phyloP scores from a whole-genome alignment of 2,797 vertebrate species.

The Fundulus diaphanus region DNA sequence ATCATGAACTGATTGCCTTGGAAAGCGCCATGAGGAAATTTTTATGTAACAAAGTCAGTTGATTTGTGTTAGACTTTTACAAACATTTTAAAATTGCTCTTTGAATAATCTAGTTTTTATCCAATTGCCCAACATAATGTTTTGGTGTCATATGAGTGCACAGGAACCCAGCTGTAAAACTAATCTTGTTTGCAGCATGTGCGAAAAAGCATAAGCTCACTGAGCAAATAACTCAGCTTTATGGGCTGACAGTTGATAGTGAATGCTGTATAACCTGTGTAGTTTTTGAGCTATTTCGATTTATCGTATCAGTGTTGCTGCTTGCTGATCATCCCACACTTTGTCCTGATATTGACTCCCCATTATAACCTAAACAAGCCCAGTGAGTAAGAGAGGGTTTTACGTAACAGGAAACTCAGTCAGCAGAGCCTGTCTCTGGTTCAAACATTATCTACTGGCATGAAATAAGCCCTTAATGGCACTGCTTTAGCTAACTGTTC shows the following conservation, averaged over 20 bases:
- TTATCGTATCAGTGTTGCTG: constrained; percentile 19
- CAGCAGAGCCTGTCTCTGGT: constrained; percentile 17
- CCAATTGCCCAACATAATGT: constrained; percentile 9
- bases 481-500: constrained; percentile 18
- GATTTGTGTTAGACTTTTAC: background rate
- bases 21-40: background rate
- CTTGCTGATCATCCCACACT: constrained; percentile 20
- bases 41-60: background rate
- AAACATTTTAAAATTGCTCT: constrained; percentile 1
- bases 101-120: constrained; percentile 3
- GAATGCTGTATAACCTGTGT: constrained; percentile 18
- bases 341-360: constrained; percentile 19
- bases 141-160: constrained; percentile 6
- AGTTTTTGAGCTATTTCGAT: constrained; percentile 15
- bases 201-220: constrained; percentile 6
- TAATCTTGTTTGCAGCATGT: constrained; percentile 3
- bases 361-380: constrained; percentile 6
- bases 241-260: constrained; percentile 30
- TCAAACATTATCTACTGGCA: constrained; percentile 14
- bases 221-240: constrained; percentile 6
- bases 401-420: constrained; percentile 24
- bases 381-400: constrained; percentile 12
- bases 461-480: constrained; percentile 21
- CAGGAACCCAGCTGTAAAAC: background rate
- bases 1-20: background rate